Conservation (phyloP, 2,797 vertebrate genomes). For the Acomys russatus region DNA sequence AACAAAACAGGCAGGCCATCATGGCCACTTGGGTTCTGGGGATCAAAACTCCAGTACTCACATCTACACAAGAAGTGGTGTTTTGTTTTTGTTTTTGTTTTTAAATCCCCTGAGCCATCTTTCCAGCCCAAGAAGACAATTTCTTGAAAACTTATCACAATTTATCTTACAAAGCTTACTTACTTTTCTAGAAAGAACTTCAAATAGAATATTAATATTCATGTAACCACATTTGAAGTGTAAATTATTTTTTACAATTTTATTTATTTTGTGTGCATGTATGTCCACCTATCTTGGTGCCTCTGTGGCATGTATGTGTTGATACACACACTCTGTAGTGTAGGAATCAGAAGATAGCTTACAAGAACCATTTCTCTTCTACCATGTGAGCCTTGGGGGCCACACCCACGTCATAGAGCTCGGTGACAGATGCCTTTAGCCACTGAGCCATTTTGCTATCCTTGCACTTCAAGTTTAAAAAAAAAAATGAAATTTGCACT, state of each 20-base stretch:
- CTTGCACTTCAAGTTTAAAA: background rate
- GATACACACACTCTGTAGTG: background rate
- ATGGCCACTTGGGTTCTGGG: background rate
- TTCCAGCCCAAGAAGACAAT: background rate
- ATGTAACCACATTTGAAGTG: slow-evolving; percentile 48
- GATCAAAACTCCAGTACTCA: background rate
- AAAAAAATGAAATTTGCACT: background rate
- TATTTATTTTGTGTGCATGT: background rate
- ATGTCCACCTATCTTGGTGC: background rate
- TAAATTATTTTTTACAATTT: background rate
- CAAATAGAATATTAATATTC: slow-evolving; percentile 45
- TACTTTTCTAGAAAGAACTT: slow-evolving; percentile 29
- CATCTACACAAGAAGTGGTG: background rate
- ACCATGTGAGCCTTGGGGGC: background rate
- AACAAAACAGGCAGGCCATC: background rate
- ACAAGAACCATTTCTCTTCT: background rate
- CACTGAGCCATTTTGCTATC: background rate
- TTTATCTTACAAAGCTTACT: slow-evolving; percentile 36
- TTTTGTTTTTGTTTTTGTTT: background rate
- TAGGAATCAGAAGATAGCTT: background rate
- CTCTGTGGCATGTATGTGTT: background rate
- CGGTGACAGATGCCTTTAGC: background rate
- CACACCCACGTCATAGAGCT: background rate
- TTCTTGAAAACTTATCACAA: slow-evolving; percentile 43
- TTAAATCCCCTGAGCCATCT: background rate